Base-by-base conservation (phyloP, 2,888 invertebrate species). In the Entomobrya multifasciata region DNA sequence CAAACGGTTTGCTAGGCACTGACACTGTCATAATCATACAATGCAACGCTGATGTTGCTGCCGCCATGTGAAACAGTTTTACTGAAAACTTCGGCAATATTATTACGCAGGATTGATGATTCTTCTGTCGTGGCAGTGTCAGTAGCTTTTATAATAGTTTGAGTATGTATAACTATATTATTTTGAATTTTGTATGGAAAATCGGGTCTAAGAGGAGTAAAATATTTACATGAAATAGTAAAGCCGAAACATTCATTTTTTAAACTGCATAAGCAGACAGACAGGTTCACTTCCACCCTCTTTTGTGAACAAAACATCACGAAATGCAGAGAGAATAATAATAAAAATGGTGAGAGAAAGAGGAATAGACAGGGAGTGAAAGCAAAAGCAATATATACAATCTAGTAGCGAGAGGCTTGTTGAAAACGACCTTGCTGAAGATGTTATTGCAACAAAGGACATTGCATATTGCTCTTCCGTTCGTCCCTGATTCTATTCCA, bases 71-170 rank as follows among this genome's bases (percentile, higher is more conserved):
- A 49, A 83, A 76, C 76, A 65, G 49, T 76, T 82, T 76, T 41
- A 27, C 44, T 27, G 62, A 27, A 22, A 55, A 20, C 36, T 22
- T 52, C 49, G 15, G 20, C 36, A 76, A 65, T n/a, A n/a, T n/a
- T 76, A 83, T 76, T 83, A 65, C 52, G 70, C n/a, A 83, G 65
- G 83, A 83, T 83, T 83, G 83, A 83, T 83, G 83, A 83, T 83
- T 76, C n/a, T n/a, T n/a, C 76, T 60, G 57, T 62, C 11, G 27
- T 17, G 55, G 57, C 72, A 67, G 8, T 47, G 5, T n/a, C 30
- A 49, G 76, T 17, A 41, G 22, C 15, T 15, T 17, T 47, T 22
- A 62, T 57, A 57, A 57, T 60, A 25, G 22, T n/a, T 62, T 41
- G 25, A n/a, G 30, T 60, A 41, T 13, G 22, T 36, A 49, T 49